Base-by-base conservation (phyloP, 2,888 invertebrate species). In the Amorpha juglandis region DNA sequence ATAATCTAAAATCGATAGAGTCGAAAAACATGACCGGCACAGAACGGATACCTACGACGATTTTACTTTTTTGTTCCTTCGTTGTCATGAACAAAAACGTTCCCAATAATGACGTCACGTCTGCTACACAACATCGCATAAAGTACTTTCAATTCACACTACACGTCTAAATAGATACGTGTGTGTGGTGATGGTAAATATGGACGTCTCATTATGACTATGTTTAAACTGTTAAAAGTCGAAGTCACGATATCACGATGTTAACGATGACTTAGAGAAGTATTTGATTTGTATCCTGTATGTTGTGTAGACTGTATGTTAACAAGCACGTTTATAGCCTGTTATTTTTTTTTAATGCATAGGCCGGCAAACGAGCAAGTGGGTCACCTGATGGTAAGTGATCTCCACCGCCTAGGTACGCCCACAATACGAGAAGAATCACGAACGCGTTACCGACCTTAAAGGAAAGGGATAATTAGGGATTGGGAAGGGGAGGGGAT, bases 231-330 rank as follows among this genome's bases (percentile, higher is more conserved):
- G 35, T 50, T 38, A 38, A 63, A 63, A 50, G 38, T 38, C 16
- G 38, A 51, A 63, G 51, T 63, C 63, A 63, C 63, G 63, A 50
- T 19, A 51, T 21, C 63, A 63, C 51, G 51, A 51, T 6, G 8
- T 35, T 27, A 11, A 11, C 6, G 16, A 35, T 62, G 21, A 47
- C 9, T 63, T 9, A 14, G 7, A 16, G 4, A 50, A 6, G 14
- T 14, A 12, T 12, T 1, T 11, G 4, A 12, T 45, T 12, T 45
- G 11, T 45, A 14, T 45, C 19, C 16, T 50, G 35, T 35, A 35
- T n/a, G n/a, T n/a, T n/a, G n/a, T n/a, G n/a, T n/a, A 50, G 19
- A 50, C 50, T 50, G 2, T 11, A 48, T 48, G n/a, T 6, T 50
- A 50, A 19, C 19, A 50, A n/a, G 16, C 3, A 50, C 19, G 19